These are phyloP conservation scores for Sinodicranocentrus sp. DNA, from an alignment of 2,888 invertebrate genomes.

Conservation along the genomic window DNA sequence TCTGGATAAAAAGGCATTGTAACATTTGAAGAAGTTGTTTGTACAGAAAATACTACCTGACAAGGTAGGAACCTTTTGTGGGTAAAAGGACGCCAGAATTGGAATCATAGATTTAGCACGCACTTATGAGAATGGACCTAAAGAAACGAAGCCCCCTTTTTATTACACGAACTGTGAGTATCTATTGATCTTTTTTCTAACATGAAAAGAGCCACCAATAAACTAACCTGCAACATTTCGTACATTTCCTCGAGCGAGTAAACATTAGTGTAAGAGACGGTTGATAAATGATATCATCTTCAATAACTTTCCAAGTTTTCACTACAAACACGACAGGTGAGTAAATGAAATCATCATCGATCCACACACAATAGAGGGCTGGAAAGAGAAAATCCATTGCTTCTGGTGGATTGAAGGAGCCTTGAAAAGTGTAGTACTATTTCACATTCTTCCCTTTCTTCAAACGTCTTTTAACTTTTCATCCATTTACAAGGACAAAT, in stretches of 20 bases:
- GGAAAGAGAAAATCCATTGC: too few species aligned
- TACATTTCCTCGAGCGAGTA: slow-evolving; percentile 50
- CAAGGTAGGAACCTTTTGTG: too few species aligned
- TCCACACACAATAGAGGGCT: slow-evolving; percentile 46
- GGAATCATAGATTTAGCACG: too few species aligned
- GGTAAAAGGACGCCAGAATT: too few species aligned
- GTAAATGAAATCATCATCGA: slow-evolving; percentile 67
- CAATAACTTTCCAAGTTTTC: slow-evolving; percentile 57
- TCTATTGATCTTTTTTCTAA: slow-evolving; percentile 24
- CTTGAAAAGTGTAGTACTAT: slow-evolving; percentile 13
- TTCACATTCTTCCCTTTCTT: neutral
- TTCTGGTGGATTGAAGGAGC: neutral
- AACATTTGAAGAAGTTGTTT: too few species aligned
- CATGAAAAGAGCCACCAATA: slow-evolving; percentile 14
- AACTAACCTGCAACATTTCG: slow-evolving; percentile 48
- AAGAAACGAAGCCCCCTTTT: too few species aligned
- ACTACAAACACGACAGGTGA: slow-evolving; percentile 63
- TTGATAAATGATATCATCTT: slow-evolving; percentile 66
- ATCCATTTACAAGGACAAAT: slow-evolving; percentile 14
- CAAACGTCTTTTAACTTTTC: slow-evolving; percentile 17
- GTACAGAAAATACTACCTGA: too few species aligned
- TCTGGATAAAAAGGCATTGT: too few species aligned
- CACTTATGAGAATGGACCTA: too few species aligned
- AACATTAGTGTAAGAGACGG: slow-evolving; percentile 42
- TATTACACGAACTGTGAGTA: neutral